phyloP scores from a whole-genome alignment of 1,140 invertebrate species.

The Leguminivora glycinivorella region DNA sequence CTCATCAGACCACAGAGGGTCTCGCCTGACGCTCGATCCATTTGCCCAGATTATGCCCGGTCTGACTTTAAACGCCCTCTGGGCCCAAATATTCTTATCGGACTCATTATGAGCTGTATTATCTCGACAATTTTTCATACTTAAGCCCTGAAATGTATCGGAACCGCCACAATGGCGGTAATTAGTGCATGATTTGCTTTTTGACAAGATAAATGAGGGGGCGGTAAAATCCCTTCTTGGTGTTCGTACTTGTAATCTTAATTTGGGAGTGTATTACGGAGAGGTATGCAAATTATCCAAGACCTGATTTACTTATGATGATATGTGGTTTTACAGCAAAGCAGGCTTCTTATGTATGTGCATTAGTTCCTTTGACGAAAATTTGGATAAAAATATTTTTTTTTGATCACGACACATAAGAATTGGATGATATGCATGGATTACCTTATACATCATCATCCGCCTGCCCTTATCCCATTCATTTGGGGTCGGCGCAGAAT shows the following conservation, averaged over 20 bases:
- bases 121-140: slow-evolving; percentile 16
- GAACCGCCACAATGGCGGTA: neutral
- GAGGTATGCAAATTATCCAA: neutral
- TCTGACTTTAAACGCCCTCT: slow-evolving; percentile 9
- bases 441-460: too few relatives aligned
- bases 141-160: slow-evolving; percentile 24
- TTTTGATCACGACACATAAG: too few relatives aligned
- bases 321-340: too few relatives aligned
- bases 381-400: too few relatives aligned
- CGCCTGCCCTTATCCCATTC: too few relatives aligned
- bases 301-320: too few relatives aligned
- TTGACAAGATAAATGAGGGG: slow-evolving; percentile 1
- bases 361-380: too few relatives aligned
- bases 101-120: slow-evolving; percentile 6
- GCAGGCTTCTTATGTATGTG: too few relatives aligned
- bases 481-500: too few relatives aligned
- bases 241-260: neutral
- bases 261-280: neutral
- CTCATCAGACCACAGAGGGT: neutral
- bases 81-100: slow-evolving; percentile 11
- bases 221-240: neutral
- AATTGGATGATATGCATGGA: too few relatives aligned
- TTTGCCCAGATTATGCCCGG: slow-evolving; percentile 1
- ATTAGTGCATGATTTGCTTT: slow-evolving; percentile 12
- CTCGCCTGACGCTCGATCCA: neutral